Evolutionary conservation across 2,797 vertebrate genomes (phyloP).

Genomic region (Anomalospiza imberbis): DNA sequence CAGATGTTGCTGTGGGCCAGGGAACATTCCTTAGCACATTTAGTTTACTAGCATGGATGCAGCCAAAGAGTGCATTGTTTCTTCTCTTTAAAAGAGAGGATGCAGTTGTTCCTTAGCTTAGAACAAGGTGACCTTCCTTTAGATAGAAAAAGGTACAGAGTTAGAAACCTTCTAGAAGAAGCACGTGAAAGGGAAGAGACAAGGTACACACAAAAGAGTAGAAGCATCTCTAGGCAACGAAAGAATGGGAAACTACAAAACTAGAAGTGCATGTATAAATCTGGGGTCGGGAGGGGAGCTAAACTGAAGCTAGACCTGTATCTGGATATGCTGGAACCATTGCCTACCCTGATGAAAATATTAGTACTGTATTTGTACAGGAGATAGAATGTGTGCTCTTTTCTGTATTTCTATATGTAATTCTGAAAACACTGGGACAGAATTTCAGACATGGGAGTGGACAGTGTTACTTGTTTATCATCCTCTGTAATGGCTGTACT

Average conservation of each 20-base stretch:
- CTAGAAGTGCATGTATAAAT: neutral
- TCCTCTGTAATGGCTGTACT: neutral
- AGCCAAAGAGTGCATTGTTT: conserved; percentile 29
- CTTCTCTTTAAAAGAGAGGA: neutral
- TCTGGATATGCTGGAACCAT: neutral
- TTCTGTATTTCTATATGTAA: too few relatives aligned
- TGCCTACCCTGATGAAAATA: neutral
- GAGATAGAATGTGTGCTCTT: rapidly evolving
- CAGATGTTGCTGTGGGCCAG: conserved; percentile 20
- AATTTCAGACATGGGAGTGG: neutral
- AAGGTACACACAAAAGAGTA: neutral
- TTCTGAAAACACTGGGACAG: neutral
- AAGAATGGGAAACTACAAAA: neutral
- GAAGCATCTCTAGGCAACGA: neutral
- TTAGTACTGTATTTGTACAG: neutral
- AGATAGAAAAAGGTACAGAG: neutral
- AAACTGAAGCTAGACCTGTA: neutral
- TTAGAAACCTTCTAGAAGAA: neutral
- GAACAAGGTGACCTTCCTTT: neutral
- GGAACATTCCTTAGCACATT: conserved; percentile 27
- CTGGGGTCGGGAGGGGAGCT: neutral
- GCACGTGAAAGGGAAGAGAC: neutral
- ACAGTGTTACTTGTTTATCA: neutral
- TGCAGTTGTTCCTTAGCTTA: neutral
- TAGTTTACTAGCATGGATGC: conserved; percentile 17